These are phyloP conservation scores for Struthidea cinerea DNA, from an alignment of 2,113 vertebrate genomes.

Conservation along the genomic window DNA sequence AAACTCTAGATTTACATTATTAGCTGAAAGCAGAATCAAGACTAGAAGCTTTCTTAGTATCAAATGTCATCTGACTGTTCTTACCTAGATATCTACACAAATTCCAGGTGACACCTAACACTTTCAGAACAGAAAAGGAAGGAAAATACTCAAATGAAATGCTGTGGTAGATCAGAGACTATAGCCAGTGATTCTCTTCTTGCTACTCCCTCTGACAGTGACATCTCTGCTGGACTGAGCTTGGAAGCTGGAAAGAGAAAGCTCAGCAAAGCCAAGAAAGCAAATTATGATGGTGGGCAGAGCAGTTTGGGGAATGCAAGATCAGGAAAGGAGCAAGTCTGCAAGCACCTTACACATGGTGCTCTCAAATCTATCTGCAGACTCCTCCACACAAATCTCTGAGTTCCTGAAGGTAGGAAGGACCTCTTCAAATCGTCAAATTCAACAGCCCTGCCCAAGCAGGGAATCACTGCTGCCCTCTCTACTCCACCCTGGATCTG, in stretches of 20 bases:
- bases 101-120: neutral
- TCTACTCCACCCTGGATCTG: neutral
- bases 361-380: neutral
- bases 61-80: neutral
- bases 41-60: neutral
- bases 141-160: neutral
- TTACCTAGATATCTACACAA: neutral
- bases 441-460: neutral
- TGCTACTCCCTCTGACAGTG: neutral
- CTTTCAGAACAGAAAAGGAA: neutral
- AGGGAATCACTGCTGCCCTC: neutral
- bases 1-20: neutral
- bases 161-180: neutral
- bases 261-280: neutral
- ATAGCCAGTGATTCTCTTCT: neutral
- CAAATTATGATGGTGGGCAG: fast-evolving
- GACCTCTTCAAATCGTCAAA: neutral
- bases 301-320: neutral
- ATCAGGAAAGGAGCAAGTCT: neutral
- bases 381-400: neutral
- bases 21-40: neutral
- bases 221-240: neutral
- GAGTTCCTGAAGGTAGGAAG: neutral
- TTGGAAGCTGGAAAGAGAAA: neutral
- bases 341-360: neutral